phyloP scores from a whole-genome alignment of 1,140 invertebrate genomes.

The Trypoxylus dichotomus region DNA sequence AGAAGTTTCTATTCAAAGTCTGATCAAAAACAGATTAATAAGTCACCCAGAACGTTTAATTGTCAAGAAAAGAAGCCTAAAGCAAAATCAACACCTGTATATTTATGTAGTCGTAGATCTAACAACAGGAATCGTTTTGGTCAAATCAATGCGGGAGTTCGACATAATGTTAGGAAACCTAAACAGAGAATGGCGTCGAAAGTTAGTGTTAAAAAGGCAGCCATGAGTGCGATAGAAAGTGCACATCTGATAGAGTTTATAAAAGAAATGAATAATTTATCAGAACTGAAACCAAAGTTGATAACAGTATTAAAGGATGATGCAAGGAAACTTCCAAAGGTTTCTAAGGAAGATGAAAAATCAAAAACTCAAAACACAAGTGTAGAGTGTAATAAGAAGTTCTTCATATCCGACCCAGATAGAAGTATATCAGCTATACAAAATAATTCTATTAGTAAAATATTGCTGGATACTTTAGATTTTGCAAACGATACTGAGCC shows the following conservation, averaged over 20 bases:
- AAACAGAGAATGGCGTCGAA: slow-evolving; percentile 52
- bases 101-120: slow-evolving; percentile 32
- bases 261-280: slow-evolving; percentile 36
- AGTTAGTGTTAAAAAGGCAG: slow-evolving; percentile 40
- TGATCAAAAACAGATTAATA: slow-evolving; percentile 28
- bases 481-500: slow-evolving; percentile 13
- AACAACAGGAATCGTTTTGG: slow-evolving; percentile 46
- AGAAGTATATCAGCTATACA: no score
- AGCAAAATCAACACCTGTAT: slow-evolving; percentile 11
- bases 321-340: slow-evolving; percentile 15
- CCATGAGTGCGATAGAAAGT: slow-evolving; percentile 45
- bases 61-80: slow-evolving; percentile 22
- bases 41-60: not conserved
- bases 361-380: not conserved
- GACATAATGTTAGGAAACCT: slow-evolving; percentile 59
- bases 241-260: slow-evolving; percentile 49
- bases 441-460: slow-evolving; percentile 1
- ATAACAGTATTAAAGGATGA: not conserved
- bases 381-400: slow-evolving; percentile 38
- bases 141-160: slow-evolving; percentile 60
- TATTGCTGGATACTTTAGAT: not conserved
- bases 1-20: slow-evolving; percentile 60
- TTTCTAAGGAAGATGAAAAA: not conserved
- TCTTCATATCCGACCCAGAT: slow-evolving; percentile 42
- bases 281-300: not conserved